Conservation (phyloP, 2,113 vertebrate species). For the Larimichthys crocea region DNA sequence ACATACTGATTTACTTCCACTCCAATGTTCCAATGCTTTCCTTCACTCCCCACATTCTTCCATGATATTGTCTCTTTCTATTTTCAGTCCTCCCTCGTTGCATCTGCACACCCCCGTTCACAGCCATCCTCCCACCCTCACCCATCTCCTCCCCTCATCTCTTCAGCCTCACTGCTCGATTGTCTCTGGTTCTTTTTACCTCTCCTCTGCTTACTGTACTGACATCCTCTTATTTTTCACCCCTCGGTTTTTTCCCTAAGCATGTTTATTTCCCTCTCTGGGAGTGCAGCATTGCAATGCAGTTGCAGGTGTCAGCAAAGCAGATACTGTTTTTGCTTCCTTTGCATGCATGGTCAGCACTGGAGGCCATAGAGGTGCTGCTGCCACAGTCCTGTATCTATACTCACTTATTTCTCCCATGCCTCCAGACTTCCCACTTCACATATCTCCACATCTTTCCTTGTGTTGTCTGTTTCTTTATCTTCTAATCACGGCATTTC, state of each 20-base stretch:
- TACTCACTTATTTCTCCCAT: not conserved
- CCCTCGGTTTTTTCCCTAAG: constrained; percentile 29
- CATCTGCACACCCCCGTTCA: constrained; percentile 50
- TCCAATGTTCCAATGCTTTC: not conserved
- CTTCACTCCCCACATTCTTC: constrained; percentile 19
- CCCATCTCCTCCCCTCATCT: constrained; percentile 61
- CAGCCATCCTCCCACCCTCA: constrained; percentile 52
- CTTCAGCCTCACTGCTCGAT: constrained; percentile 66
- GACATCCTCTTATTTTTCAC: constrained; percentile 32
- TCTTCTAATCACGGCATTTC: not conserved
- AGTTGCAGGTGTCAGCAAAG: constrained; percentile 66
- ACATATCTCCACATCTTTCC: not conserved
- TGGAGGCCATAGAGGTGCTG: constrained; percentile 16
- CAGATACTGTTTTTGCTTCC: constrained; percentile 28
- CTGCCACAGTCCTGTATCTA: constrained; percentile 9
- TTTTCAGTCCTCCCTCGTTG: constrained; percentile 61
- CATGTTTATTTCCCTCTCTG: constrained; percentile 44
- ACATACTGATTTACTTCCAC: not conserved
- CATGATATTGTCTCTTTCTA: constrained; percentile 56
- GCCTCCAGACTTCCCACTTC: not conserved
- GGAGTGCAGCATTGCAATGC: constrained; percentile 49
- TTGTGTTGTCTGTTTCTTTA: not conserved
- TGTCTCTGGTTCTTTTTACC: constrained; percentile 44
- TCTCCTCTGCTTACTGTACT: constrained; percentile 35
- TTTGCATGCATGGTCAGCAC: constrained; percentile 37